Conservation (phyloP, 2,888 invertebrate genomes). For the Hirudinaria manillensis region DNA sequence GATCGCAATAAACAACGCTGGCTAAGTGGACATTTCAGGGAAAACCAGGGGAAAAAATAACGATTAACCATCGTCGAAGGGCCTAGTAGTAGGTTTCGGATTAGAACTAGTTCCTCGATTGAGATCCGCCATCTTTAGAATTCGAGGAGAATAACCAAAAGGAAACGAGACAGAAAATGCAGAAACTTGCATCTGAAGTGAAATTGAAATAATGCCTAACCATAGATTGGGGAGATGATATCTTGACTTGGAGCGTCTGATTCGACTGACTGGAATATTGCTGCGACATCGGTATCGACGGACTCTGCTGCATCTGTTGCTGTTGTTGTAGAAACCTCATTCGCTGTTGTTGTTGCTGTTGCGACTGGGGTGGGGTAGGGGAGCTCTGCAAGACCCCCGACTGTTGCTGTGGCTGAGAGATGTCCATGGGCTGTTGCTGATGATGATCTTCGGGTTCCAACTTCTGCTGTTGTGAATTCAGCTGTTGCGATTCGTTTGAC, state of each 20-base stretch:
- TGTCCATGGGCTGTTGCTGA: not conserved
- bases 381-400: not conserved
- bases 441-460: not conserved
- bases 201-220: not conserved
- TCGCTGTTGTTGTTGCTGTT: not conserved
- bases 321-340: slow-evolving; percentile 21
- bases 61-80: too few relatives aligned
- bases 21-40: too few relatives aligned
- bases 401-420: not conserved
- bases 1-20: too few relatives aligned
- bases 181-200: not conserved
- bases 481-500: slow-evolving; percentile 15
- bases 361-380: not conserved
- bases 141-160: not conserved
- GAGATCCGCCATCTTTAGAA: not conserved
- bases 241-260: slow-evolving; percentile 17
- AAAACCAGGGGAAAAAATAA: too few relatives aligned
- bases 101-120: not conserved
- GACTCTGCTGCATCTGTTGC: slow-evolving; percentile 24
- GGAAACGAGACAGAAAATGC: not conserved
- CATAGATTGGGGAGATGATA: slow-evolving; percentile 24
- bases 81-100: too few relatives aligned
- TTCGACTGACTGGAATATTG: slow-evolving; percentile 17
- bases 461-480: not conserved
- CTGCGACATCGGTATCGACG: slow-evolving; percentile 27